A percentile compares a stretch with the other conserved stretches of the same genome.
These are phyloP conservation scores for Macropodus opercularis DNA, from an alignment of 2,797 vertebrate species.

Conservation along the genomic window DNA sequence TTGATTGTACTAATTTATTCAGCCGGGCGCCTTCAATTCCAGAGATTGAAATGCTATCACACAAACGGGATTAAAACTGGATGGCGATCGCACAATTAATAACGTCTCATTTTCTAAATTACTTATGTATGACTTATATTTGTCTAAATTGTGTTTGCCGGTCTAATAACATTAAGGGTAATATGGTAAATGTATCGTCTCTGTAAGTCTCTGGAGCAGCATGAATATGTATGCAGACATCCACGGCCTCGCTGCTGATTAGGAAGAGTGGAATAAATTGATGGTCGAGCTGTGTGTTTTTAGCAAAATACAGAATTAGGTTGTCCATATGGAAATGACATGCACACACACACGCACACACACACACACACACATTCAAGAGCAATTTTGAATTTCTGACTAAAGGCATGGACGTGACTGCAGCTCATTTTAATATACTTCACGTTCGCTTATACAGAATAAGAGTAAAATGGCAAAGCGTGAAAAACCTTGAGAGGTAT, in stretches of 20 bases:
- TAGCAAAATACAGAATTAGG: slow-evolving; percentile 51
- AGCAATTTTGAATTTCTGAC: slow-evolving; percentile 15
- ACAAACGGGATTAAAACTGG: slow-evolving; percentile 70
- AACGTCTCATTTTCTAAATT: slow-evolving; percentile 73
- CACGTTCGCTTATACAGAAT: no score
- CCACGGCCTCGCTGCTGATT: slow-evolving; percentile 70
- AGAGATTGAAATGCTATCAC: slow-evolving; percentile 72
- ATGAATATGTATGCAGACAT: slow-evolving; percentile 80
- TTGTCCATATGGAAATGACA: slow-evolving; percentile 42
- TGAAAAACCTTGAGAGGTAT: no score
- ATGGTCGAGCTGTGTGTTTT: slow-evolving; percentile 46
- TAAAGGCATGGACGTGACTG: background rate
- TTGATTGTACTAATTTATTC: slow-evolving; percentile 79
- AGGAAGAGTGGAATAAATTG: slow-evolving; percentile 76
- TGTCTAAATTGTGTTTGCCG: slow-evolving; percentile 70
- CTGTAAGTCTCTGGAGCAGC: slow-evolving; percentile 51
- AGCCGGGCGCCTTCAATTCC: slow-evolving; percentile 66
- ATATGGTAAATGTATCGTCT: slow-evolving; percentile 72
- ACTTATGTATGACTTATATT: slow-evolving; percentile 75
- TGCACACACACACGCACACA: background rate
- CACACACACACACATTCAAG: slow-evolving; percentile 2
- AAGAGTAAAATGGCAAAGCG: no score
- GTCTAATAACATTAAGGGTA: slow-evolving; percentile 75
- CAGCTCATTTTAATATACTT: slow-evolving; percentile 26
- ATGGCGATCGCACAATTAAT: slow-evolving; percentile 68